Base-by-base conservation (phyloP, 2,797 vertebrate species). In the Sebastiscus tertius region DNA sequence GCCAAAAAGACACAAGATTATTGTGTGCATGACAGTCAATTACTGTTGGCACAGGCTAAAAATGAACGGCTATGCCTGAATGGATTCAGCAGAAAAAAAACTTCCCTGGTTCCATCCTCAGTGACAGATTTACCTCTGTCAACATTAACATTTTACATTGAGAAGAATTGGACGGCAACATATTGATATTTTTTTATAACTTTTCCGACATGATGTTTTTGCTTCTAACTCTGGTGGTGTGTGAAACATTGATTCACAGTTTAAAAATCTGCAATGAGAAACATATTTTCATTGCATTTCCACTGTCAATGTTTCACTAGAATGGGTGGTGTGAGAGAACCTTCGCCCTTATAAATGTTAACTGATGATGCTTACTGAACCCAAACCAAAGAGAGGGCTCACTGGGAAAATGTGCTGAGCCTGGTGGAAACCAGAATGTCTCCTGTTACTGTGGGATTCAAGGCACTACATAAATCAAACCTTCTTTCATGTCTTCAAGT, bases 391-490 rank as follows among this genome's bases (percentile, higher is more conserved):
- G 77, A 61, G 31, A 55, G 66, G 26, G 33, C 63, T 72, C 66
- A 14, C 60, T 56, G 46, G 65, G 65, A 72, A 87, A 91, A 92
- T 82, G 34, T 92, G 91, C 91, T 94, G 91, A 94, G 81, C 12
- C 39, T 54, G 75, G 72, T 88, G 91, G 91, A 93, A 93, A 92
- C 72, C 69, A 71, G n/a, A 81, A 73, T 39, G 72, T 90, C 86
- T 89, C 85, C 74, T 75, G 86, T 90, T 91, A 72, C 90, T 83
- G 80, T 77, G 83, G 80, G 42, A 92, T 84, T 88, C 75, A 85
- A 84, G 52, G 10, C 49, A n/a, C 46, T 34, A 84, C 77, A 56
- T 66, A 62, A 75, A 82, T 78, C 79, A 75, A 31, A 31, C 33
- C 31, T 20, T 71, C 26, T 67, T 72, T 71, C n/a, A 62, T 24